A percentile compares a stretch with the other conserved stretches of the same genome.
Conservation (phyloP, 2,113 vertebrate species). For the Apaloderma vittatum region DNA sequence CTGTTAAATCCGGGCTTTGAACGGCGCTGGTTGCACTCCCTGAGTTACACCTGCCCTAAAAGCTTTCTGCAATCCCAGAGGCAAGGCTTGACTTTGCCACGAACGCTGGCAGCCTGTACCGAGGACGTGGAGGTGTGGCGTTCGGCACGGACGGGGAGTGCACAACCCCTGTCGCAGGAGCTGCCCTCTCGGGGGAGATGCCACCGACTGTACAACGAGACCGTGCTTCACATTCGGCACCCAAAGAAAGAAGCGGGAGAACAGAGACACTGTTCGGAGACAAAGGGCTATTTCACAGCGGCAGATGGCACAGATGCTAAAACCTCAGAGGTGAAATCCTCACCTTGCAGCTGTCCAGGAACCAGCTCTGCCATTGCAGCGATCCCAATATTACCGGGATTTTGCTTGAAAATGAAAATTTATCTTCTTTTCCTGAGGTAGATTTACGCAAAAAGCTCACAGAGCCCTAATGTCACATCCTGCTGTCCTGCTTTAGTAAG, state of each 20-base stretch:
- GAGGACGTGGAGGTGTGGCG: rapidly evolving
- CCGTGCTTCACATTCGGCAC: background rate
- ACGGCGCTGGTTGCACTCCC: background rate
- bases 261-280: background rate
- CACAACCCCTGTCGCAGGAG: background rate
- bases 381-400: background rate
- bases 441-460: background rate
- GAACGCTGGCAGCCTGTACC: background rate
- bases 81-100: background rate
- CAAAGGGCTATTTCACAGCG: background rate
- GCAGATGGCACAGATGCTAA: background rate
- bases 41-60: background rate
- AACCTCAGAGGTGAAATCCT: background rate
- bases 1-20: background rate
- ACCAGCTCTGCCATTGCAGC: background rate
- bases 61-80: background rate
- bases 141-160: rapidly evolving
- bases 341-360: background rate
- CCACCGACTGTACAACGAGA: background rate
- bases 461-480: background rate
- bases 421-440: background rate
- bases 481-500: background rate
- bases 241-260: background rate
- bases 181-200: background rate
- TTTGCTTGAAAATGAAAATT: background rate